These are phyloP conservation scores for Megalopta genalis DNA, from an alignment of 1,140 invertebrate species.

Conservation along the genomic window DNA sequence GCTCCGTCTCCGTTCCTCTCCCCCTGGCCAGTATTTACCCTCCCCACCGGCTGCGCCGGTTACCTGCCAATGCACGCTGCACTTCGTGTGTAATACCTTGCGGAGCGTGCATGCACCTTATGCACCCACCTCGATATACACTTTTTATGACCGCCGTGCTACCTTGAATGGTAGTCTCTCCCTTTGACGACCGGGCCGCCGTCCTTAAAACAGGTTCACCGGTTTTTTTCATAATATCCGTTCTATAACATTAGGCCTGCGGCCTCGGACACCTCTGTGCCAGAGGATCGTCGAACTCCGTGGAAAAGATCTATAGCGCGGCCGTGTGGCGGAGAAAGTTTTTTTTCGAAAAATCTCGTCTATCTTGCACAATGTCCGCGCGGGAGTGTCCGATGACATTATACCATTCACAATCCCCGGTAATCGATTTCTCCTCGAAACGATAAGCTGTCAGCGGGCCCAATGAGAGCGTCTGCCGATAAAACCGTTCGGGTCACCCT, in stretches of 20 bases:
- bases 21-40: constrained; percentile 38
- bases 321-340: fast-evolving
- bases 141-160: constrained; percentile 70
- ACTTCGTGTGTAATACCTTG: constrained; percentile 44
- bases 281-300: neutral
- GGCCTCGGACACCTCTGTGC: neutral
- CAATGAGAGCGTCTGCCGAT: constrained; percentile 1
- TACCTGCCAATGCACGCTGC: constrained; percentile 63
- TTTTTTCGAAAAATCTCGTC: neutral
- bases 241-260: neutral
- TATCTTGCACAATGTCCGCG: neutral
- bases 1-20: constrained; percentile 42
- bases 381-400: neutral
- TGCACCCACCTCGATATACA: constrained; percentile 68
- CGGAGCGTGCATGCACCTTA: constrained; percentile 48
- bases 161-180: constrained; percentile 69
- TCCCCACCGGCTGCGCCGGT: constrained; percentile 53
- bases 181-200: constrained; percentile 72
- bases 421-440: constrained; percentile 2
- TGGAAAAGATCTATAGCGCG: neutral
- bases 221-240: constrained; percentile 14
- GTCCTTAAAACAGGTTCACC: constrained; percentile 11
- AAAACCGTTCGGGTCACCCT: neutral
- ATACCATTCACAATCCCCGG: constrained; percentile 6
- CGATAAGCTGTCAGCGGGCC: neutral